Conservation (phyloP, 1,140 invertebrate species). For the Caenorhabditis briggsae region DNA sequence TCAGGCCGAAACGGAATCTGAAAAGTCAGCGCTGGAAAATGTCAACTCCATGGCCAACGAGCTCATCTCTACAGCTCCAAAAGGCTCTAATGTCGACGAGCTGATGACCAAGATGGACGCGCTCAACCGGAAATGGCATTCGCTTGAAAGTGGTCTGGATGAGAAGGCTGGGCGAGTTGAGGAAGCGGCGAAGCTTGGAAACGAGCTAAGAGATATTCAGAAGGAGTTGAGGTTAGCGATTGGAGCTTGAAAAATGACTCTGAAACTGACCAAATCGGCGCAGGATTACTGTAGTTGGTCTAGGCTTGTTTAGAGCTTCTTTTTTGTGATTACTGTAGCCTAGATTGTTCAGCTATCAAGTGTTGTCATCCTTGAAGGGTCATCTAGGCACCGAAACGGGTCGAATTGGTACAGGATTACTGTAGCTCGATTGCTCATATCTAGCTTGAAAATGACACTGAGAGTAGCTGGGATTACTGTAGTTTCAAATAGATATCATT, state of each 20-base stretch:
- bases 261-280: too few species aligned
- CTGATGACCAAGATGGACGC: conserved; percentile 33
- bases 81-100: conserved; percentile 51
- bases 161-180: conserved; percentile 45
- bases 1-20: conserved; percentile 56
- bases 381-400: too few species aligned
- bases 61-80: not conserved
- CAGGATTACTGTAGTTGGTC: too few species aligned
- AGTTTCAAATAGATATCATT: too few species aligned
- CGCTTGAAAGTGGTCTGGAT: conserved; percentile 49
- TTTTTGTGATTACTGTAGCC: too few species aligned
- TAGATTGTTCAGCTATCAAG: too few species aligned
- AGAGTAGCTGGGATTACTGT: too few species aligned
- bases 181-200: conserved; percentile 27
- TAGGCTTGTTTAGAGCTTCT: too few species aligned
- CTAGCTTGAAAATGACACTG: too few species aligned
- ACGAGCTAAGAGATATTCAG: conserved; percentile 55
- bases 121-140: conserved; percentile 55
- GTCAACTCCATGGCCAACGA: conserved; percentile 14
- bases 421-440: too few species aligned
- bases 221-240: conserved; percentile 45
- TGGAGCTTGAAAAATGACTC: not conserved
- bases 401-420: too few species aligned
- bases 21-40: conserved; percentile 50
- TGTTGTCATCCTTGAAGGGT: too few species aligned